A percentile compares a stretch with the other conserved stretches of the same genome.
Evolutionary conservation across 2,113 vertebrate genomes (phyloP).

Genomic region (Dryoscopus gambensis): DNA sequence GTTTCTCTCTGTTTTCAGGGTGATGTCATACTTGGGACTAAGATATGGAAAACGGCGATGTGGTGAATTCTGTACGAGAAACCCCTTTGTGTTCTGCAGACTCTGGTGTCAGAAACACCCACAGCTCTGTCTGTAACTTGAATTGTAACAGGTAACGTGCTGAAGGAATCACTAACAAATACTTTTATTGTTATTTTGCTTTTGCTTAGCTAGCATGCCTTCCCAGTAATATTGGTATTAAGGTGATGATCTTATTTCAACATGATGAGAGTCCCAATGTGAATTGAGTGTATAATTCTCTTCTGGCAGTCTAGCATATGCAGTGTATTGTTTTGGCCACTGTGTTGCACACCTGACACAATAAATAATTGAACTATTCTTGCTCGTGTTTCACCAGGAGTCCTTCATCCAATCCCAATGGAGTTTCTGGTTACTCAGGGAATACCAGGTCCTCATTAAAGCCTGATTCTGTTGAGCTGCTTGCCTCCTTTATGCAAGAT

Average conservation of each 20-base stretch:
- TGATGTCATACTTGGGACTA: conserved; percentile 65
- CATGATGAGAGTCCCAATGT: neutral
- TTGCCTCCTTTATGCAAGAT: conserved; percentile 83
- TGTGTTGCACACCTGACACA: conserved; percentile 14
- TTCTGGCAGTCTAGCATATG: neutral
- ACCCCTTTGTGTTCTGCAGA: conserved; percentile 58
- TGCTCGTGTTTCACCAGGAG: conserved; percentile 64
- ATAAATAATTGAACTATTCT: conserved; percentile 64
- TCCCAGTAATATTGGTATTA: neutral
- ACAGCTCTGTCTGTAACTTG: conserved; percentile 25
- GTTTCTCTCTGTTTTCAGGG: conserved; percentile 73
- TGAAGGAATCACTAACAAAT: neutral
- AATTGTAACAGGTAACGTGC: conserved; percentile 59
- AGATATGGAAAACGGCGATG: conserved; percentile 74
- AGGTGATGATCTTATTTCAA: neutral
- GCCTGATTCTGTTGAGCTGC: conserved; percentile 78
- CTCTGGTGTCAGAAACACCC: conserved; percentile 28
- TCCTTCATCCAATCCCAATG: conserved; percentile 61
- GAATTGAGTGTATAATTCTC: neutral
- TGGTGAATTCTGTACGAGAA: conserved; percentile 62
- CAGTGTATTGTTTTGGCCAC: neutral
- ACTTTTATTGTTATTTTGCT: neutral
- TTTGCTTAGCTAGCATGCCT: neutral
- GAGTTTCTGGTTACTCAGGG: conserved; percentile 79
- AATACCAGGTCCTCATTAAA: conserved; percentile 79